These are phyloP conservation scores for Apodemus agrarius DNA, from an alignment of 2,797 vertebrate genomes.

Conservation along the genomic window DNA sequence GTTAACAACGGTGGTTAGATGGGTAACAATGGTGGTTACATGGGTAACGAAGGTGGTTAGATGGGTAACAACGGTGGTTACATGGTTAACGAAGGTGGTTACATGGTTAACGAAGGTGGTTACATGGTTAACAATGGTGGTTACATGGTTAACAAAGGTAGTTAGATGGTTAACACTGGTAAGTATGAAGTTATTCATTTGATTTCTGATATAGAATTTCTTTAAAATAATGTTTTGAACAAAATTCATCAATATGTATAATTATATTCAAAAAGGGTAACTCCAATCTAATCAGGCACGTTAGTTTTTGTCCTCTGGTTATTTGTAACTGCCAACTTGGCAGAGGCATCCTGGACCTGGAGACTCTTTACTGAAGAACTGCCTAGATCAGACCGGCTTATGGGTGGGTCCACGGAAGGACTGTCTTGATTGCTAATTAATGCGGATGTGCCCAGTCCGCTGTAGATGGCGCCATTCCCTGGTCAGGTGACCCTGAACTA, in stretches of 20 bases:
- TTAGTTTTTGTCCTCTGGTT: neutral
- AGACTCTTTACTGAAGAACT: neutral
- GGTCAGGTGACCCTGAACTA: neutral
- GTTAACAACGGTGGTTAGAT: neutral
- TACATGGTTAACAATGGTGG: no score
- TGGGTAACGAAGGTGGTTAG: neutral
- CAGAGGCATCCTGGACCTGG: neutral
- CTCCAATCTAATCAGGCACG: neutral
- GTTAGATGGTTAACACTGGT: constrained; percentile 8
- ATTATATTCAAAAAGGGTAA: neutral
- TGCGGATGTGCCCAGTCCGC: no score
- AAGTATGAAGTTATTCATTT: constrained; percentile 14
- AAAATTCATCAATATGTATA: neutral
- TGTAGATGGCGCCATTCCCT: neutral
- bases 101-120: no score
- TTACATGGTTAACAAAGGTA: no score
- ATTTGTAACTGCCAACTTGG: neutral
- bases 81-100: no score
- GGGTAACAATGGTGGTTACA: no score
- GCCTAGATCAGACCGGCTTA: neutral
- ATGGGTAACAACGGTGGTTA: neutral
- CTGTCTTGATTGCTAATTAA: neutral
- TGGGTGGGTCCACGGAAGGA: neutral
- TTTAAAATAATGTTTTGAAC: constrained; percentile 38
- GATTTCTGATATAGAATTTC: constrained; percentile 24